Evolutionary conservation across 2,113 vertebrate genomes (phyloP), one percentile per base, ranked within the genome.

Genomic region (Corythoichthys haematopterus): DNA sequence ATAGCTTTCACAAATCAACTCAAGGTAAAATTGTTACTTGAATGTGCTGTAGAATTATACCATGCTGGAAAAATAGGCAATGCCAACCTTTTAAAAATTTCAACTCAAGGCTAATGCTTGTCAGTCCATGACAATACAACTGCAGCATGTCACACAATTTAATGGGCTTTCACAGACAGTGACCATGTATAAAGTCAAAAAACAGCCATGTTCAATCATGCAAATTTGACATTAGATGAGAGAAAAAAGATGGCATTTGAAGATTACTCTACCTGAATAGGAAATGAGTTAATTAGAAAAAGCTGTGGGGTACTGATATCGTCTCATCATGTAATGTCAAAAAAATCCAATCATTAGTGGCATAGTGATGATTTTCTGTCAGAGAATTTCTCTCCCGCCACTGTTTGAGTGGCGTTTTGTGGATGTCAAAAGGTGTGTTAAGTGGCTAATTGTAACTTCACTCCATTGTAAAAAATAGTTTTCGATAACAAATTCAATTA

Each of bases 181-280:
- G 77, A 83, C 56, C 63, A 69, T 76, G 77, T 79, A 76, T 78
- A 72, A 71, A 81, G n/a, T 55, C 64, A 78, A 56, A 48, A 84
- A 85, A 77, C 68, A 84, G 53, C 76, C 84, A 77, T 60, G 71
- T 87, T 84, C 86, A 72, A 88, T 87, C 83, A 91, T 90, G 88
- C 82, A 88, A 88, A 91, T 90, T 84, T 89, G 89, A 89, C 86
- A 91, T 91, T 89, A 85, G 66, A 77, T 74, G 51, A 68, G 60
- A 48, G 70, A 74, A 80, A 86, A 89, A 46, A 62, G 78, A 73
- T 90, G 86, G 70, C 87, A 87, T 92, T 90, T 88, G 72, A 75
- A 83, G 74, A 69, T 68, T 79, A 77, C 77, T 70, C 71, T 70
- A 81, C 64, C 66, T 76, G 88, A 89, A 85, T 85, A 79, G 80